Evolutionary conservation across 2,797 vertebrate genomes (phyloP).

Genomic region (Euphonia xanthogaster): DNA sequence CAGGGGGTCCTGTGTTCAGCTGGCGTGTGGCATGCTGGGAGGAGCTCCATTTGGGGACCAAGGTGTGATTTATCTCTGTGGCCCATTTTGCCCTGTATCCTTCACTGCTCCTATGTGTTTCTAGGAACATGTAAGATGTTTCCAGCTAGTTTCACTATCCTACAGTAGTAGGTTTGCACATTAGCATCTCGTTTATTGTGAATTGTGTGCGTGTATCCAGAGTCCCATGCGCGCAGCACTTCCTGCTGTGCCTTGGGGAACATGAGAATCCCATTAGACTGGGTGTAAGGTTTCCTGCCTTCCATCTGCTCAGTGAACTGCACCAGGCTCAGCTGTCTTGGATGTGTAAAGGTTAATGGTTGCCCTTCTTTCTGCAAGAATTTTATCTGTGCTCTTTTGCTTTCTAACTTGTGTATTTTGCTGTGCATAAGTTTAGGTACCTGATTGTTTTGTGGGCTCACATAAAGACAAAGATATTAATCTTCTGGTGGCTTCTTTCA

Average conservation of each 20-base stretch:
- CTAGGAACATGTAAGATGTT: not conserved
- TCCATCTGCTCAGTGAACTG: conserved; percentile 1
- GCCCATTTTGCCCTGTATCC: not conserved
- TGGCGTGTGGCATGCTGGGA: not conserved
- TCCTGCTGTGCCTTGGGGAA: not conserved
- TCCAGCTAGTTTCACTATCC: not conserved
- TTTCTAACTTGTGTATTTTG: not conserved
- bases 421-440: not conserved
- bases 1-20: not conserved
- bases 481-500: not conserved
- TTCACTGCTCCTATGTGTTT: not conserved
- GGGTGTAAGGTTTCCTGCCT: not conserved
- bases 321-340: not conserved
- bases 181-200: not conserved
- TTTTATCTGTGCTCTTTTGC: not conserved
- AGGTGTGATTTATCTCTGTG: not conserved
- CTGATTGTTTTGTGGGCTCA: not conserved
- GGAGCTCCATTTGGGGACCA: not conserved
- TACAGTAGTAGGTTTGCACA: not conserved
- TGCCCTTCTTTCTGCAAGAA: not conserved
- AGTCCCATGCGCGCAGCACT: not conserved
- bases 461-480: not conserved
- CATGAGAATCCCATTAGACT: not conserved
- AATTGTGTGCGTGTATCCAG: not conserved
- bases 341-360: not conserved